Conservation (phyloP, 2,113 vertebrate genomes). For the Geococcyx californianus region DNA sequence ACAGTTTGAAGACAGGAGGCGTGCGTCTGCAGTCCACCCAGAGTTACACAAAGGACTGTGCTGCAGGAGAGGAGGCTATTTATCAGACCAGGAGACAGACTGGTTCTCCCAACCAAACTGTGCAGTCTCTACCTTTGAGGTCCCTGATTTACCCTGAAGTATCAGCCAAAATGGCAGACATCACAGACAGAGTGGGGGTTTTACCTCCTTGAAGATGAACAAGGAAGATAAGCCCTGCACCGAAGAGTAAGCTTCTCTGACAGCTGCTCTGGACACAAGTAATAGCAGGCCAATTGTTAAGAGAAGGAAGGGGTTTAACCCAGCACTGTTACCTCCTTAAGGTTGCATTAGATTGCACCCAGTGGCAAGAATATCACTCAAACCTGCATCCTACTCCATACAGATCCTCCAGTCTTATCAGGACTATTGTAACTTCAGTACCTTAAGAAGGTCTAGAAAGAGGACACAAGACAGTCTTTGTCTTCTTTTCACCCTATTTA, state of each 20-base stretch:
- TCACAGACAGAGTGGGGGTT: neutral
- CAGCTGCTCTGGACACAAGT: neutral
- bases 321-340: neutral
- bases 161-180: neutral
- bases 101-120: neutral
- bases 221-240: neutral
- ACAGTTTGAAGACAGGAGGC: neutral
- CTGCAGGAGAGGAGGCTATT: neutral
- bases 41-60: neutral
- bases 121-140: neutral
- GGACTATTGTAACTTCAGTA: neutral
- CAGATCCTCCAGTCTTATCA: neutral
- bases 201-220: neutral
- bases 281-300: neutral
- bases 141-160: neutral
- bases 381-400: neutral
- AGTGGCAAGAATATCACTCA: neutral
- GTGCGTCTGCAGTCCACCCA: neutral
- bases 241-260: neutral
- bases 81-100: neutral
- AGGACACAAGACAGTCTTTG: neutral
- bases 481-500: neutral
- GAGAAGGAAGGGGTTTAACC: neutral
- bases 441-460: neutral
- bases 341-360: neutral